Conservation (phyloP, 92 coral and sea anemone species). For the Muricea muricata region DNA sequence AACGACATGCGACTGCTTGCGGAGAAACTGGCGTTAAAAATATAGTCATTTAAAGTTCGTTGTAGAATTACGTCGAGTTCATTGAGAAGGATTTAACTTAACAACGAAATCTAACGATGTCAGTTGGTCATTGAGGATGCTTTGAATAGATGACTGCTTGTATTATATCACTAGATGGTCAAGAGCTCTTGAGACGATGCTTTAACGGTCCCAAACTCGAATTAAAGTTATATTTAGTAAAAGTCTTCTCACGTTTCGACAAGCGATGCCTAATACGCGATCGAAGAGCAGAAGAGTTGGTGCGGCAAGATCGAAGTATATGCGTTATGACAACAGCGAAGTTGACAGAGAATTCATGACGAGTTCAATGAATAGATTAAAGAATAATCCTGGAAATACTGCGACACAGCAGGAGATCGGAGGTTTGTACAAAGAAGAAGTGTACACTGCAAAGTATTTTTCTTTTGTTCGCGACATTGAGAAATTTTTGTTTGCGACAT, state of each 20-base stretch:
- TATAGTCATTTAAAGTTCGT: no score
- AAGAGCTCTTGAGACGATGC: neutral
- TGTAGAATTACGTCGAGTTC: no score
- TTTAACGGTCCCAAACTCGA: neutral
- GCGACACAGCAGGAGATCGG: neutral
- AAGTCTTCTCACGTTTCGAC: neutral
- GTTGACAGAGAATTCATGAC: neutral
- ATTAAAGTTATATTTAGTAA: neutral
- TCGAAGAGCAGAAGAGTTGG: neutral
- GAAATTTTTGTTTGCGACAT: no score
- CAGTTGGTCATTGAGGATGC: neutral
- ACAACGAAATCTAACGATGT: no score
- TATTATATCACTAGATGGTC: neutral
- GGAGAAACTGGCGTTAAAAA: no score
- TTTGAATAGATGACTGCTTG: neutral
- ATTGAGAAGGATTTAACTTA: no score
- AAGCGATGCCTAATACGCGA: constrained; percentile 21
- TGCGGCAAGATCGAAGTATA: neutral
- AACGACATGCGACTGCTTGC: no score
- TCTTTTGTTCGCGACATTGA: no score
- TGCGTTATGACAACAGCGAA: neutral
- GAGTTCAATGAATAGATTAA: neutral
- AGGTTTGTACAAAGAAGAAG: neutral
- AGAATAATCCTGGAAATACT: neutral
- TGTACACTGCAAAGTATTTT: neutral